These are phyloP conservation scores for Marronus borbonicus DNA, from an alignment of 2,888 invertebrate species.

Conservation along the genomic window DNA sequence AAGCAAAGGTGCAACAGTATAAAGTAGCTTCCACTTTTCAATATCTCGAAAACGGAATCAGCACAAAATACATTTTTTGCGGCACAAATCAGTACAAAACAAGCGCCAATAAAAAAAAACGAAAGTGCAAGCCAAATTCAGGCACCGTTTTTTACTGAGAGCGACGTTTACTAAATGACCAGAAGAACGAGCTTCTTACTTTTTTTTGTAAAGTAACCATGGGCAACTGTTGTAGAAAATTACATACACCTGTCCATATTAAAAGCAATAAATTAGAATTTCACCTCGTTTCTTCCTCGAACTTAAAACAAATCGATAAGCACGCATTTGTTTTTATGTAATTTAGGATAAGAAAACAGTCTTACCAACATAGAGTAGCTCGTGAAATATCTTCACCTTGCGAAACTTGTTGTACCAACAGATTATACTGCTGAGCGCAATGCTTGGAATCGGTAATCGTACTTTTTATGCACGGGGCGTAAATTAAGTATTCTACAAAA, in stretches of 20 bases:
- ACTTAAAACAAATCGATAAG: conserved; percentile 2
- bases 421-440: conserved; percentile 74
- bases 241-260: not conserved
- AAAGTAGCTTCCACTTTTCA: too few relatives aligned
- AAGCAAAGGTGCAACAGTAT: too few relatives aligned
- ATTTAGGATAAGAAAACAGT: conserved; percentile 35
- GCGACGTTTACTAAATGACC: too few relatives aligned
- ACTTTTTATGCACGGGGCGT: conserved; percentile 76
- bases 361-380: conserved; percentile 75
- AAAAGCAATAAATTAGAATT: not conserved
- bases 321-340: not conserved
- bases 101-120: too few relatives aligned
- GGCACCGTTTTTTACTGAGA: too few relatives aligned
- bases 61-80: too few relatives aligned
- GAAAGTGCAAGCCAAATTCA: too few relatives aligned
- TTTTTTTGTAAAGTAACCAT: too few relatives aligned
- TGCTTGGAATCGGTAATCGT: conserved; percentile 73
- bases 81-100: too few relatives aligned
- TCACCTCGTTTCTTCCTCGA: not conserved
- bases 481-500: conserved; percentile 74
- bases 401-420: conserved; percentile 74
- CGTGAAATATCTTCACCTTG: conserved; percentile 72
- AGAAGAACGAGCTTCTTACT: too few relatives aligned
- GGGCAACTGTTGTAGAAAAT: too few relatives aligned
- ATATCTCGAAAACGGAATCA: too few relatives aligned